These are phyloP conservation scores for Anguilla japonica DNA, from an alignment of 2,113 vertebrate species.

Conservation along the genomic window DNA sequence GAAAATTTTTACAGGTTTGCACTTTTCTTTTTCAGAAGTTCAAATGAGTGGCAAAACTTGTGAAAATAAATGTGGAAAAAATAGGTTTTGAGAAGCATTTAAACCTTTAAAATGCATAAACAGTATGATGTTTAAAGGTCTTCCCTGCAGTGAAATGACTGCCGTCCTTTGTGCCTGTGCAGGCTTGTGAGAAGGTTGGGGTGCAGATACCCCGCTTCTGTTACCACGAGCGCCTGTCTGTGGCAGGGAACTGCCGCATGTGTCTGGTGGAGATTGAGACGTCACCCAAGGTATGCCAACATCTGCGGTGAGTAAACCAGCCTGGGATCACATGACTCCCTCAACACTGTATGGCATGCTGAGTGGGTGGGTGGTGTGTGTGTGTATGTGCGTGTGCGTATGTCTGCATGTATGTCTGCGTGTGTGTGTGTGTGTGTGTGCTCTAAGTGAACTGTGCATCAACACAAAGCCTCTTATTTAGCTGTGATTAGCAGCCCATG, in stretches of 20 bases:
- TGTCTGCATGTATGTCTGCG: no score
- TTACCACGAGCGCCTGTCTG: slow-evolving; percentile 92
- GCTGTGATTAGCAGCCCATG: neutral
- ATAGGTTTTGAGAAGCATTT: no score
- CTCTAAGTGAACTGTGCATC: neutral
- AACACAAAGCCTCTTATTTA: neutral
- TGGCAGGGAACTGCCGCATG: slow-evolving; percentile 96
- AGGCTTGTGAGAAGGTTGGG: slow-evolving; percentile 93
- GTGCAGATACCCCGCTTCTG: slow-evolving; percentile 96
- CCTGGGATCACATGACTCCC: neutral
- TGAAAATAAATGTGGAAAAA: no score
- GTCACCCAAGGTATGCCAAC: slow-evolving; percentile 81
- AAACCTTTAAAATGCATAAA: no score
- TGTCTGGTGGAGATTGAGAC: slow-evolving; percentile 96
- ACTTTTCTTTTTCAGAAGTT: no score
- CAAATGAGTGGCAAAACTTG: no score
- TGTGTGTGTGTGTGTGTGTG: no score
- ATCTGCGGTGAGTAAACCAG: neutral
- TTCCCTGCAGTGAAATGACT: neutral
- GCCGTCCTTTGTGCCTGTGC: slow-evolving; percentile 25
- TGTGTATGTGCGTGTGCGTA: no score
- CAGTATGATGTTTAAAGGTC: no score
- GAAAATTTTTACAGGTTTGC: no score
- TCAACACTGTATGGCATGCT: neutral
- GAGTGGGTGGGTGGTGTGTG: no score